Evolutionary conservation across 2,797 vertebrate species (phyloP).

Genomic region (Pygocentrus nattereri): DNA sequence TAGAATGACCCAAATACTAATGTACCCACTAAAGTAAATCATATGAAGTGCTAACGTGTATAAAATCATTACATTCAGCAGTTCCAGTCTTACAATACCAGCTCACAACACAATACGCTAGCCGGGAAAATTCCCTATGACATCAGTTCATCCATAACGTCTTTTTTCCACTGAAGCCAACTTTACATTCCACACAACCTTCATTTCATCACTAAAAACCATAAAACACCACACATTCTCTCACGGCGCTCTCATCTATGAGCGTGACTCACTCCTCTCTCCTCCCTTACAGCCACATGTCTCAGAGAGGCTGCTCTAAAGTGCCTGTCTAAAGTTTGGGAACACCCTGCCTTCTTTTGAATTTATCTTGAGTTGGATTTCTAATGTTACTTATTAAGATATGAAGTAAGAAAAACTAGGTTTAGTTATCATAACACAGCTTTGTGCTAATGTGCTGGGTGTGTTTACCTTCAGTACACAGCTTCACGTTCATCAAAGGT

Average conservation of each 20-base stretch:
- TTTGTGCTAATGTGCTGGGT: too few relatives aligned
- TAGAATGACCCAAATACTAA: too few relatives aligned
- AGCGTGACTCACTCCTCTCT: constrained; percentile 32
- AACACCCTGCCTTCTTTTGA: not conserved
- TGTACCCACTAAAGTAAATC: not conserved
- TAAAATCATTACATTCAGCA: not conserved
- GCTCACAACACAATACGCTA: constrained; percentile 34
- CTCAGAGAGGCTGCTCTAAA: constrained; percentile 11
- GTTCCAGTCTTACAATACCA: not conserved
- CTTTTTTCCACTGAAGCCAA: constrained; percentile 36
- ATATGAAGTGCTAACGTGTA: not conserved
- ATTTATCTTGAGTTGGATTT: not conserved
- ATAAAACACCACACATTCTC: constrained; percentile 21
- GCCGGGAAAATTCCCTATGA: constrained; percentile 34
- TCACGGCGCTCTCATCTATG: constrained; percentile 16
- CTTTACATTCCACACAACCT: constrained; percentile 33
- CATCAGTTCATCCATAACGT: constrained; percentile 44
- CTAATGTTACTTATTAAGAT: too few relatives aligned
- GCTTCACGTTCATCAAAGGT: too few relatives aligned
- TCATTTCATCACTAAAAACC: constrained; percentile 21
- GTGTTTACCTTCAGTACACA: too few relatives aligned
- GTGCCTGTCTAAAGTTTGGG: not conserved
- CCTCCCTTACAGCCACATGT: constrained; percentile 5
- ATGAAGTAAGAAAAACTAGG: too few relatives aligned
- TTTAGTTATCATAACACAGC: too few relatives aligned